These are phyloP conservation scores for Silurus glanis DNA, from an alignment of 2,113 vertebrate genomes.

Conservation along the genomic window DNA sequence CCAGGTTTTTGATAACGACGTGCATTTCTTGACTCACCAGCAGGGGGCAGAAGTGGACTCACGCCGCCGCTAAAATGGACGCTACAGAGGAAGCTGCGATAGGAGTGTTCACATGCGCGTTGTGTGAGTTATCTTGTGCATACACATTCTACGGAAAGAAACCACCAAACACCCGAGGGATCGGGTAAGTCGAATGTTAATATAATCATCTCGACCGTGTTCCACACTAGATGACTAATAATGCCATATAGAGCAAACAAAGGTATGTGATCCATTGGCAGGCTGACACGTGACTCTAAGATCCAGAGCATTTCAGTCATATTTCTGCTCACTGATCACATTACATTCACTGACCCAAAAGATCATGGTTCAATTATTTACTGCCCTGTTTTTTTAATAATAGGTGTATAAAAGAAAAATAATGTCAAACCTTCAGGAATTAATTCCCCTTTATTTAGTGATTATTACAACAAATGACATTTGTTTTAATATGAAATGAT, in stretches of 20 bases:
- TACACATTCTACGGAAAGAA: conserved; percentile 81
- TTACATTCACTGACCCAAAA: not conserved
- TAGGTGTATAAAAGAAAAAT: not conserved
- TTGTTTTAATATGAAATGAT: too few species aligned
- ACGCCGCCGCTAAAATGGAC: conserved; percentile 16
- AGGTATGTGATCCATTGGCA: not conserved
- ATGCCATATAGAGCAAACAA: not conserved
- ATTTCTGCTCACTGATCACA: not conserved
- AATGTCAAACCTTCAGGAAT: not conserved
- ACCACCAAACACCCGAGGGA: conserved; percentile 76
- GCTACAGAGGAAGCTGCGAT: conserved; percentile 36
- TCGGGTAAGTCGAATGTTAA: conserved; percentile 75
- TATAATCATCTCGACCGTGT: not conserved
- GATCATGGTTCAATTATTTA: not conserved
- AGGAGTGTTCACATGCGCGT: conserved; percentile 76
- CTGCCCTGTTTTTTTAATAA: not conserved
- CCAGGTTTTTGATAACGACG: not conserved
- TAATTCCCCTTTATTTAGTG: not conserved
- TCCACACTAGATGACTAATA: not conserved
- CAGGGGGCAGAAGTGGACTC: not conserved
- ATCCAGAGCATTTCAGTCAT: not conserved
- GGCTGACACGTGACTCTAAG: not conserved
- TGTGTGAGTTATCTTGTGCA: conserved; percentile 74
- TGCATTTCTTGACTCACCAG: not conserved
- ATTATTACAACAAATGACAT: too few species aligned